A percentile compares a stretch with the other conserved stretches of the same genome.
These are phyloP conservation scores for Pangasianodon hypophthalmus DNA, from an alignment of 2,113 vertebrate genomes.

Conservation along the genomic window DNA sequence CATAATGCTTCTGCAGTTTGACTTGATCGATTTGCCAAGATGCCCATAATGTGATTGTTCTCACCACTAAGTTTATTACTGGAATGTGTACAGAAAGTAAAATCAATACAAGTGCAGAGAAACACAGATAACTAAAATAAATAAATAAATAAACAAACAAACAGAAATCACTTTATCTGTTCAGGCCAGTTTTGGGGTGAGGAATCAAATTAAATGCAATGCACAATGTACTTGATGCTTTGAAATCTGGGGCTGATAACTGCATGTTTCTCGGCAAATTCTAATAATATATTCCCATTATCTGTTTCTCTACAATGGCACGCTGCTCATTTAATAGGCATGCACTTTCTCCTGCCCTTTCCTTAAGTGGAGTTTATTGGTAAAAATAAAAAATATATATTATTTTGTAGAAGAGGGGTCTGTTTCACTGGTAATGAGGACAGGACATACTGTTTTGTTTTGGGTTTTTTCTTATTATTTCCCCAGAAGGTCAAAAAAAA, in stretches of 20 bases:
- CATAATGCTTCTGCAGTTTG: slow-evolving; percentile 51
- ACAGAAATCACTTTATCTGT: slow-evolving; percentile 51
- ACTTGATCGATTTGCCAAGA: slow-evolving; percentile 63
- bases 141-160: background rate
- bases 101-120: slow-evolving; percentile 64
- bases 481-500: background rate
- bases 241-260: slow-evolving; percentile 37
- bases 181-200: slow-evolving; percentile 55
- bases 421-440: background rate
- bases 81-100: slow-evolving; percentile 58
- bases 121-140: slow-evolving; percentile 58
- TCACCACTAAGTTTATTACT: slow-evolving; percentile 63
- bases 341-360: background rate
- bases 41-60: slow-evolving; percentile 66
- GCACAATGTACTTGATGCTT: slow-evolving; percentile 47
- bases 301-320: background rate
- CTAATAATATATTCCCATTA: slow-evolving; percentile 19
- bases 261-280: slow-evolving; percentile 44
- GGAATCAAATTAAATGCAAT: slow-evolving; percentile 58
- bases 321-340: background rate
- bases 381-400: background rate
- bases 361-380: background rate
- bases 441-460: background rate
- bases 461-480: background rate
- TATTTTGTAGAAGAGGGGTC: background rate